Conservation (phyloP, 2,888 invertebrate species). For the Salpingus planirostris region DNA sequence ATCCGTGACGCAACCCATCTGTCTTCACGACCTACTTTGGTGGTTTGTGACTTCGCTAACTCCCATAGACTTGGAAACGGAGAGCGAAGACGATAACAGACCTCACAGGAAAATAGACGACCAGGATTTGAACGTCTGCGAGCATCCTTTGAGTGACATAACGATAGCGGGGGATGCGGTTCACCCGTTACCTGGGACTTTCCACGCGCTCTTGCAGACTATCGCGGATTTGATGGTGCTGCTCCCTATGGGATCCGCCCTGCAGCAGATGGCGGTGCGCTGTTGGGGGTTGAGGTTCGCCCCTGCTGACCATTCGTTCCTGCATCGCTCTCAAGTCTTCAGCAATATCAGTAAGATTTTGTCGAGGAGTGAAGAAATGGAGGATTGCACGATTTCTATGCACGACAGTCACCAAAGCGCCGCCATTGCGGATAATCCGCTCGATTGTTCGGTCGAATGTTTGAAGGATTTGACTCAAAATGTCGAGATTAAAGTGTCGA, state of each 20-base stretch:
- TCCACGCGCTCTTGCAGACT: constrained; percentile 82
- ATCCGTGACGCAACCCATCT: constrained; percentile 82
- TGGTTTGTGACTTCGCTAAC: constrained; percentile 87
- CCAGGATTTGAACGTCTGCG: constrained; percentile 53
- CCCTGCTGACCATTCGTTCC: constrained; percentile 80
- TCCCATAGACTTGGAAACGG: constrained; percentile 44
- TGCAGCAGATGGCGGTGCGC: constrained; percentile 85
- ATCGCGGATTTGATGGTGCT: constrained; percentile 87
- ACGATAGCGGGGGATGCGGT: constrained; percentile 64
- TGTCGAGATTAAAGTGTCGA: constrained; percentile 81
- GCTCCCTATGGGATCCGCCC: constrained; percentile 75
- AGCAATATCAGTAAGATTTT: constrained; percentile 93
- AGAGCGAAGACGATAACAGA: constrained; percentile 49
- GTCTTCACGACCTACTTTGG: constrained; percentile 93
- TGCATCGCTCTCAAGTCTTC: constrained; percentile 75
- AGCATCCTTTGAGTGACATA: constrained; percentile 73
- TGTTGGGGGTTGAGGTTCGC: constrained; percentile 90
- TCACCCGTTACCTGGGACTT: constrained; percentile 50
- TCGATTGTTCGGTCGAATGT: constrained; percentile 50
- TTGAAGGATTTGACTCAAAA: constrained; percentile 66
- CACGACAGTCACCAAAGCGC: constrained; percentile 50
- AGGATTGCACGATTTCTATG: constrained; percentile 49
- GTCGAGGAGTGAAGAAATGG: constrained; percentile 82
- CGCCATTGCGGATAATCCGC: constrained; percentile 37
- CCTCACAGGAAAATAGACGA: constrained; percentile 38